Conservation (phyloP, 2,113 vertebrate species). For the Leptobrachium ailaonicum region DNA sequence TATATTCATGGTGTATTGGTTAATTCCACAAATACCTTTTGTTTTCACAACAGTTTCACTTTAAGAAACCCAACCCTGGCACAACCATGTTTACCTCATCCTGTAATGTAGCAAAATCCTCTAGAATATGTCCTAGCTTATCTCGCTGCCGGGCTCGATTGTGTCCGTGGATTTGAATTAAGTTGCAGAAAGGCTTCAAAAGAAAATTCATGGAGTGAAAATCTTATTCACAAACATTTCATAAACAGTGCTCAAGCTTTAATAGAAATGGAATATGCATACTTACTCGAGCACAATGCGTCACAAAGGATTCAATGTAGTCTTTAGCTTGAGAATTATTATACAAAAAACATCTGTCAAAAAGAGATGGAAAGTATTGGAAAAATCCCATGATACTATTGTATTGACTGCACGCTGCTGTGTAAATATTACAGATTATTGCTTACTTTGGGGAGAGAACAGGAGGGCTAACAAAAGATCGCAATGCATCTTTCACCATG, state of each 20-base stretch:
- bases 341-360: conserved; percentile 89
- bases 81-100: conserved; percentile 80
- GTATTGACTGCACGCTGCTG: background rate
- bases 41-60: too few species aligned
- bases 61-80: too few species aligned
- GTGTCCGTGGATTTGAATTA: conserved; percentile 97
- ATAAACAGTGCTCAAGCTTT: conserved; percentile 37
- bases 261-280: background rate
- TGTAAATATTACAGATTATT: accelerated
- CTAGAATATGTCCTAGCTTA: conserved; percentile 95
- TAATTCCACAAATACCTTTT: too few species aligned
- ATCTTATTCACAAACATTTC: background rate
- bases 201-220: conserved; percentile 27
- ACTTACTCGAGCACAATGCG: conserved; percentile 92
- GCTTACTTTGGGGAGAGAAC: conserved; percentile 96
- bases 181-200: conserved; percentile 93
- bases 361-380: conserved; percentile 31
- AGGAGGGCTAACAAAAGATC: conserved; percentile 94
- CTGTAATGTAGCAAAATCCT: conserved; percentile 96
- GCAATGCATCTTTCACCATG: conserved; percentile 96
- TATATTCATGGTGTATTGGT: too few species aligned
- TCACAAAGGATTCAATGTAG: conserved; percentile 97
- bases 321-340: conserved; percentile 98
- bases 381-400: background rate
- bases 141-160: conserved; percentile 96